Evolutionary conservation across 2,888 invertebrate genomes (phyloP), one percentile per base, ranked within the genome.

Genomic region (Ornithoptera priamus): DNA sequence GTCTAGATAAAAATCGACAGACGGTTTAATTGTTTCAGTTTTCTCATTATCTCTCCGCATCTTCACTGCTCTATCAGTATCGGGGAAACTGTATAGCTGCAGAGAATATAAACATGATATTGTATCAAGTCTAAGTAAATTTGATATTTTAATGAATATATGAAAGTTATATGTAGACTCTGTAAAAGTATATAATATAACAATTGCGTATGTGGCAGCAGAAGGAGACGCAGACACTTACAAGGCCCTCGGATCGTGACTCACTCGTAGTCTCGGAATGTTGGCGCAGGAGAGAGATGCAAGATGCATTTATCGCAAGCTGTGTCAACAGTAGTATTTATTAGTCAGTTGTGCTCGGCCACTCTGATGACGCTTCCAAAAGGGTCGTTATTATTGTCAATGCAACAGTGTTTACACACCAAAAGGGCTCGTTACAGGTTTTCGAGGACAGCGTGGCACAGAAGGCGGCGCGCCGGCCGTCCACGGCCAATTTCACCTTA

Each of bases 401-500:
- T 63, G 53, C 72, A 73, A 67, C 63, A 63, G 39, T 39, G 39
- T 39, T 39, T 39, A 39, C 10, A 39, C 10, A 39, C 39, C 8
- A 39, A 10, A 8, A 39, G 1, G 39, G 39, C 10, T 39, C 1
- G 0, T 8, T 39, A 10, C 1, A 10, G 7, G 1, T 39, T 7
- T 39, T 39, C 10, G 10, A 10, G 39, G 39, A 10, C 30, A 30
- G 30, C 5, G 30, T 30, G 30, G 4, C 30, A 30, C 30, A 36
- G 53, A 67, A 63, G 53, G 62, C 66, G 65, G 42, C 56, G 57
- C 46, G 62, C 46, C 65, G 72, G 63, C 67, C 67, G 65, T 67
- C 53, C 71, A 72, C 78, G 81, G 80, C 68, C 78, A 86, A 84
- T 86, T 87, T 87, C 76, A 79, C 73, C 75, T 72, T 74, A 75